phyloP scores from a whole-genome alignment of 2,888 invertebrate species.

The Mimas tiliae region DNA sequence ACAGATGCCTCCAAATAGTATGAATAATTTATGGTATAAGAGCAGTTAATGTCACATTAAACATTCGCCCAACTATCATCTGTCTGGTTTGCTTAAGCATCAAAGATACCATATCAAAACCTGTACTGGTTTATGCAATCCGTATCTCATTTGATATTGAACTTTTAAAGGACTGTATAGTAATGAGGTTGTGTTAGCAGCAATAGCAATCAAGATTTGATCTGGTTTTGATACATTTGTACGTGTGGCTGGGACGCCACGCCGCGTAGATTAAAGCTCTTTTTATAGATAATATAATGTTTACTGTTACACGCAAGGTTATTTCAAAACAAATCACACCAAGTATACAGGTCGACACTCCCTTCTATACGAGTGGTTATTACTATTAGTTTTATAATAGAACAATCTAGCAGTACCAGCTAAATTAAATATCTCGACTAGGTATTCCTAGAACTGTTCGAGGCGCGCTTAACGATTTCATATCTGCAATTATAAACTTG shows the following conservation, averaged over 20 bases:
- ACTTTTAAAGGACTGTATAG: slow-evolving; percentile 27
- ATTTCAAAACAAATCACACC: slow-evolving; percentile 13
- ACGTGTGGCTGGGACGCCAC: slow-evolving; percentile 4
- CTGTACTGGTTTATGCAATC: slow-evolving; percentile 26
- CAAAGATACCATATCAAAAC: slow-evolving; percentile 1
- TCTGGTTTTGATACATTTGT: slow-evolving; percentile 14
- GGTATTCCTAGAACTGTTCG: slow-evolving; percentile 38
- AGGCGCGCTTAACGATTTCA: slow-evolving; percentile 44
- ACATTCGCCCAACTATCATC: background rate
- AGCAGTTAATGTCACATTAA: no score
- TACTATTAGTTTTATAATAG: slow-evolving; percentile 8
- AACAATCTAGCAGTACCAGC: background rate
- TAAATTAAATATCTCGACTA: slow-evolving; percentile 21
- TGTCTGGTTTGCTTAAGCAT: background rate
- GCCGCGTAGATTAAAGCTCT: slow-evolving; percentile 16
- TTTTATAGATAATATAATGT: background rate
- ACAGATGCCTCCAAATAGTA: no score
- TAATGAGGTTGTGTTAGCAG: slow-evolving; percentile 19
- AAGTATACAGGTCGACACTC: background rate
- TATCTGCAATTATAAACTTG: slow-evolving; percentile 44
- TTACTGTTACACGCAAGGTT: slow-evolving; percentile 19
- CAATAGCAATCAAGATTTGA: slow-evolving; percentile 9
- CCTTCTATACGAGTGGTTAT: background rate
- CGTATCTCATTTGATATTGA: slow-evolving; percentile 28
- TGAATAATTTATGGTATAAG: no score